phyloP scores from a whole-genome alignment of 2,888 invertebrate genomes.

The Eristalis tenax region DNA sequence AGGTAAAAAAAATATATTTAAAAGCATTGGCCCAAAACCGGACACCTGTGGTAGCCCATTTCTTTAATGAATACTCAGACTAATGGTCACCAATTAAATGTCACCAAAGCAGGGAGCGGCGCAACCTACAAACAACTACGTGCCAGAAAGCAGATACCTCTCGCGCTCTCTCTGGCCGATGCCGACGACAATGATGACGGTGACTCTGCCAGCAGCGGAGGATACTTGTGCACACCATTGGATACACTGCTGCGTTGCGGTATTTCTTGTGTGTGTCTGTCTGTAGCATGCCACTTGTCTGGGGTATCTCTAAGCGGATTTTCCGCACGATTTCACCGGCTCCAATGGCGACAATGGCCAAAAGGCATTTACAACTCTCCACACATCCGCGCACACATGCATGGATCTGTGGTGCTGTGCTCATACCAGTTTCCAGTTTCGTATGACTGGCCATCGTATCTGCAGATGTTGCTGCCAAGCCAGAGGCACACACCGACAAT shows the following conservation, averaged over 20 bases:
- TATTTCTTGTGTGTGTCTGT: constrained; percentile 47
- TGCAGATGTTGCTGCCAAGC: constrained; percentile 58
- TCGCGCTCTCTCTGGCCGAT: neutral
- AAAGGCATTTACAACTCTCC: constrained; percentile 65
- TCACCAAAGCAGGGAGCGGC: neutral
- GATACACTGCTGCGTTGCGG: constrained; percentile 60
- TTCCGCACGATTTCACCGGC: constrained; percentile 71
- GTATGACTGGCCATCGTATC: constrained; percentile 52
- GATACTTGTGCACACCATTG: constrained; percentile 42
- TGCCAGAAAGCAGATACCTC: neutral
- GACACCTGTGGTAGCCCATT: constrained; percentile 56
- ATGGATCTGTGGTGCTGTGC: neutral
- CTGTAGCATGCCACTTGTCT: constrained; percentile 27
- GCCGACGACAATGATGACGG: too few species aligned
- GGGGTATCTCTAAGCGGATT: constrained; percentile 56
- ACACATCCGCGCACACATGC: neutral
- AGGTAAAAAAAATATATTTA: constrained; percentile 11
- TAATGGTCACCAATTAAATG: constrained; percentile 48
- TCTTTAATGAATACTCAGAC: constrained; percentile 36
- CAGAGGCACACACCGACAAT: constrained; percentile 59
- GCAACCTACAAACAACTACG: neutral
- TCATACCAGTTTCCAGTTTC: neutral
- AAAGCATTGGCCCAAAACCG: constrained; percentile 53
- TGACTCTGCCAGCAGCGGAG: constrained; percentile 27
- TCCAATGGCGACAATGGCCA: constrained; percentile 68